Base-by-base conservation (phyloP, 2,888 invertebrate genomes). In the Resseliella maxima region DNA sequence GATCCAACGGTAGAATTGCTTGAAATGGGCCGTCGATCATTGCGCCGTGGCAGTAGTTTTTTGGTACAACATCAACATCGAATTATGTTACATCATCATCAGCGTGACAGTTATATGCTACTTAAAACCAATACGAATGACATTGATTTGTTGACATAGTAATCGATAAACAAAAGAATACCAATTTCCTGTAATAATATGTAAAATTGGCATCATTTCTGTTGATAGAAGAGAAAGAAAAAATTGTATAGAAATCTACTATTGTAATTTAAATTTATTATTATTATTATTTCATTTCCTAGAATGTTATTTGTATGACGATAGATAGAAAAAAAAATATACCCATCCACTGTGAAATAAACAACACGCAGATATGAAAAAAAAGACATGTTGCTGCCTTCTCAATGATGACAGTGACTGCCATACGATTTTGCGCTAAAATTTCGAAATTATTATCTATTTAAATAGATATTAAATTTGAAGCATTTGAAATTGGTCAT, bases 21-120 rank as follows among this genome's bases (percentile, higher is more conserved):
- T 15, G 96, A 96, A 89, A 92, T 96, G 87, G 95, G 96, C 0
- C 93, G 94, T 88, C 94, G 94, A 86, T 95, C 95, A 0, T 90
- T 96, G 24, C 91, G 95, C 85, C 92, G 95, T 24, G 94, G 95
- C 24, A 91, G 91, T 88, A 91, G 90, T 87, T 91, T 91, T 86
- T 90, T 91, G 81, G 87, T 89, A 27, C 90, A 90, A 21, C 91
- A 91, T 87, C 91, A 91, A 87, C 91, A 90, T 85, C 90, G 89
- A 85, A 86, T 90, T 38, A 45, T 90, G 86, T 87, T 88, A 86
- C 83, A 83, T 18, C 85, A 85, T 85, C 85, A 85, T 85, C 89
- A 89, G 86, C 89, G 90, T 38, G 91, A 91, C n/a, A 90, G 89
- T 87, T 91, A 91, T 87, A 89, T 89, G 10, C 88, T 91, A 87